Evolutionary conservation across 2,888 invertebrate genomes (phyloP).

Genomic region (Spatulosminthurus flaviceps): DNA sequence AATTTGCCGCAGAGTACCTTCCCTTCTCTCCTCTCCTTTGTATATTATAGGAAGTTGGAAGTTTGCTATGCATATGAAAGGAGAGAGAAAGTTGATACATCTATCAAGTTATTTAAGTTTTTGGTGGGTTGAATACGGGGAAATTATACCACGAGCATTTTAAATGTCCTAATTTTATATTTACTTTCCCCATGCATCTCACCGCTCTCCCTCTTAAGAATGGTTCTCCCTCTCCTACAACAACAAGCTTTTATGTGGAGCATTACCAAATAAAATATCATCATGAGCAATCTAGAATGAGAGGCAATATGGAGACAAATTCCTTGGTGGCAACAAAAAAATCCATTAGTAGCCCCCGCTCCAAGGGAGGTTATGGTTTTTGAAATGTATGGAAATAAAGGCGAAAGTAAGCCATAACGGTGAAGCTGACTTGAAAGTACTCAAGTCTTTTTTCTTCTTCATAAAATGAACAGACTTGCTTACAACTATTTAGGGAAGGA

Average conservation of each 20-base stretch:
- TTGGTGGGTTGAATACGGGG: too few relatives aligned
- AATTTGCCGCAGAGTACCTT: conserved; percentile 7
- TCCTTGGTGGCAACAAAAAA: neutral
- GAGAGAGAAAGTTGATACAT: too few relatives aligned
- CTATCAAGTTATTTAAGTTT: too few relatives aligned
- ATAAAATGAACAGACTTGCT: conserved; percentile 6
- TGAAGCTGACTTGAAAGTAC: neutral
- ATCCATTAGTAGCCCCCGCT: conserved; percentile 14
- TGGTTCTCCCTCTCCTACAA: neutral
- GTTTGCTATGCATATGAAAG: neutral
- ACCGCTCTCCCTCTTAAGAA: neutral
- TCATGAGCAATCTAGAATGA: neutral
- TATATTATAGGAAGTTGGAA: neutral
- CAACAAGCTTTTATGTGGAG: conserved; percentile 13
- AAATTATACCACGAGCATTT: neutral
- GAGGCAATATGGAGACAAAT: conserved; percentile 9
- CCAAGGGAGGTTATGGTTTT: neutral
- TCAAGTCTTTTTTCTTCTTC: neutral
- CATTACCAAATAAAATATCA: conserved; percentile 13
- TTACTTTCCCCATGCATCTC: neutral
- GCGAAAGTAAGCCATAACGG: neutral
- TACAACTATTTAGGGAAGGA: neutral
- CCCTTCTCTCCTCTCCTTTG: too few relatives aligned
- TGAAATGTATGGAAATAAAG: neutral
- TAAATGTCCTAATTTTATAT: conserved; percentile 10